phyloP scores from a whole-genome alignment of 2,797 vertebrate genomes.

The Lophius americanus region DNA sequence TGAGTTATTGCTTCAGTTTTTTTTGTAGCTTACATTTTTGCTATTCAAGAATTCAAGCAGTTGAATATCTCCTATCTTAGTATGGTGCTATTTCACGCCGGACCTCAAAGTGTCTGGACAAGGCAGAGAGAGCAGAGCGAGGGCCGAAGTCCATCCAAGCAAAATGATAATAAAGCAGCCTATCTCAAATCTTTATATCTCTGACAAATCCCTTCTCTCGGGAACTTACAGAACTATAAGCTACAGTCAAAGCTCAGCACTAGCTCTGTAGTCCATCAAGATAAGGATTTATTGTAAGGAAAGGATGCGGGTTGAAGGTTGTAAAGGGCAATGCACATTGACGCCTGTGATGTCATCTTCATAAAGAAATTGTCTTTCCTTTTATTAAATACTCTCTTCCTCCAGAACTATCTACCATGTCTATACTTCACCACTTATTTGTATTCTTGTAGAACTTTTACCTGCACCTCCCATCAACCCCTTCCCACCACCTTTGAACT shows the following conservation, averaged over 20 bases:
- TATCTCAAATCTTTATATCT: conserved; percentile 49
- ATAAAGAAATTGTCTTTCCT: not conserved
- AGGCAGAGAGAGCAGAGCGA: conserved; percentile 42
- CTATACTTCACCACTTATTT: conserved; percentile 7
- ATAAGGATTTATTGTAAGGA: conserved; percentile 34
- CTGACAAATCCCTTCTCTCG: conserved; percentile 36
- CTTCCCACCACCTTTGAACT: conserved; percentile 35
- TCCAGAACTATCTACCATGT: not conserved
- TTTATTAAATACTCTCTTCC: not conserved
- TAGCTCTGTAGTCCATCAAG: conserved; percentile 33
- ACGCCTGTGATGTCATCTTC: not conserved
- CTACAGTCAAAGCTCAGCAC: conserved; percentile 37
- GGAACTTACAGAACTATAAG: conserved; percentile 21
- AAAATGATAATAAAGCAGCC: conserved; percentile 52
- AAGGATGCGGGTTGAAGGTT: conserved; percentile 28
- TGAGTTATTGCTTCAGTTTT: not conserved
- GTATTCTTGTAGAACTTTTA: not conserved
- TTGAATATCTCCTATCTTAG: not conserved
- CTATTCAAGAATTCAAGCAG: not conserved
- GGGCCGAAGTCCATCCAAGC: conserved; percentile 65
- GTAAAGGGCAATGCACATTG: not conserved
- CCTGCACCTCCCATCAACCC: not conserved
- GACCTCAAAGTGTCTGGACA: conserved; percentile 1
- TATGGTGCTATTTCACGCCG: not conserved
- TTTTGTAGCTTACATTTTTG: too few relatives aligned